Conservation (phyloP, 2,888 invertebrate genomes). For the Cybosia mesomella region DNA sequence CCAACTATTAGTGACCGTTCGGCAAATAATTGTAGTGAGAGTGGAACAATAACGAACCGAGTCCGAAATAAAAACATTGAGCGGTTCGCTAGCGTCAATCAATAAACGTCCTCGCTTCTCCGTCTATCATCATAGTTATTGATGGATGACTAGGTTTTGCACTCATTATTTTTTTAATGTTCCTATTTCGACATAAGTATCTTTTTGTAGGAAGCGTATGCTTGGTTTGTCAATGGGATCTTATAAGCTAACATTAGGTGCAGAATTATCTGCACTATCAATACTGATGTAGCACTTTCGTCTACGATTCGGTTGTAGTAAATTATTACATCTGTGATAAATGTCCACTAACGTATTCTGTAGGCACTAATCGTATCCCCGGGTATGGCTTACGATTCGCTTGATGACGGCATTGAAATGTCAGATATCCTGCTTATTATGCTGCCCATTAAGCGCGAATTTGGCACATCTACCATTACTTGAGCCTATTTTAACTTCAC, state of each 20-base stretch:
- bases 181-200: slow-evolving; percentile 18
- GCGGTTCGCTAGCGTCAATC: slow-evolving; percentile 30
- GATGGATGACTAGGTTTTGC: slow-evolving; percentile 24
- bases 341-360: background rate
- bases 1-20: slow-evolving; percentile 17
- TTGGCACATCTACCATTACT: background rate
- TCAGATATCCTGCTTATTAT: background rate
- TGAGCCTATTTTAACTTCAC: background rate
- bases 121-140: slow-evolving; percentile 23
- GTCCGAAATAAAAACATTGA: slow-evolving; percentile 18
- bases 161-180: slow-evolving; percentile 8
- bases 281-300: slow-evolving; percentile 3
- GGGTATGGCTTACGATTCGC: background rate
- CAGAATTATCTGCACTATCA: background rate
- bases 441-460: background rate
- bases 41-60: slow-evolving; percentile 14
- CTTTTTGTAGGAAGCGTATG: slow-evolving; percentile 17
- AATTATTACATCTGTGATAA: background rate
- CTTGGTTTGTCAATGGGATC: slow-evolving; percentile 13
- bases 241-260: background rate
- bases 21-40: slow-evolving; percentile 14
- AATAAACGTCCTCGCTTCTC: slow-evolving; percentile 44
- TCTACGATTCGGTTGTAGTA: background rate
- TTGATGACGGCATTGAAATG: background rate
- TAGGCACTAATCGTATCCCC: too few relatives aligned